Percentiles rank a stretch among this genome's conserved stretches.
Evolutionary conservation across 2,797 vertebrate genomes (phyloP).

Genomic region (Acrossocheilus fasciatus): DNA sequence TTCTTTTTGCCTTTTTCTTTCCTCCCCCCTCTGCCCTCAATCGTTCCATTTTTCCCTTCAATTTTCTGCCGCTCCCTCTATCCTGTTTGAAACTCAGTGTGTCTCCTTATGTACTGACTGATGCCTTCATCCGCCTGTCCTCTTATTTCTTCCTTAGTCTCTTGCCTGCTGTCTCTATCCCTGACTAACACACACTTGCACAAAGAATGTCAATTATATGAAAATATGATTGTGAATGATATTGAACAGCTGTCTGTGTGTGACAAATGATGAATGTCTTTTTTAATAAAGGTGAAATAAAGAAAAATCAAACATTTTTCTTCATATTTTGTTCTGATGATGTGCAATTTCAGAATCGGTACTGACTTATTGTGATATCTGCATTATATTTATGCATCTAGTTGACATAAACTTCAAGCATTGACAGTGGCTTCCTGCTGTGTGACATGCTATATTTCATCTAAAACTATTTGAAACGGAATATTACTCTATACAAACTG

Average conservation of each 20-base stretch:
- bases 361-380: neutral
- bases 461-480: neutral
- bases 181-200: conserved; percentile 10
- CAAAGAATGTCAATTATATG: conserved; percentile 16
- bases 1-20: conserved; percentile 70
- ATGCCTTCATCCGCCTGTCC: conserved; percentile 54
- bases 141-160: conserved; percentile 57
- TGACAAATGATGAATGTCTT: conserved; percentile 22
- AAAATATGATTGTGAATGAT: conserved; percentile 29
- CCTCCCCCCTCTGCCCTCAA: conserved; percentile 55
- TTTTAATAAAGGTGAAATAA: conserved; percentile 25
- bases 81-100: conserved; percentile 58
- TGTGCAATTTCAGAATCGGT: neutral
- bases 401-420: neutral
- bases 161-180: conserved; percentile 55
- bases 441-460: neutral
- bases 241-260: conserved; percentile 14
- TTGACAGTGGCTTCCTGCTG: neutral
- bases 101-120: conserved; percentile 51
- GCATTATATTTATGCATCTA: neutral
- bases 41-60: conserved; percentile 54
- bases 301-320: neutral
- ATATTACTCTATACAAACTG: neutral
- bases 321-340: neutral
- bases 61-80: conserved; percentile 62